phyloP scores from a whole-genome alignment of 1,140 invertebrate genomes.

The Homalodisca vitripennis region DNA sequence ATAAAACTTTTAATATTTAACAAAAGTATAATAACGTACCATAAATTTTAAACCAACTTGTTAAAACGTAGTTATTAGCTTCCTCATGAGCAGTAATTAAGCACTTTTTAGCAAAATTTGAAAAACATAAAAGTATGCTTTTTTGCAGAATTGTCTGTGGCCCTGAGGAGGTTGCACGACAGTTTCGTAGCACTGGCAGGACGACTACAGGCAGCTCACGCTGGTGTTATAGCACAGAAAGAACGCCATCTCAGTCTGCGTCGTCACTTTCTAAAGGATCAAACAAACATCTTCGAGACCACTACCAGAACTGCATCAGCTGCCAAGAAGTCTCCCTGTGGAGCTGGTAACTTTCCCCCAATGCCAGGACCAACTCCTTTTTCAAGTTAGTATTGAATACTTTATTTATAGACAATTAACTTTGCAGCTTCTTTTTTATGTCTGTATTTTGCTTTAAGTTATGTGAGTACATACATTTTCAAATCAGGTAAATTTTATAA shows the following conservation, averaged over 20 bases:
- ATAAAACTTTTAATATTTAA: slow-evolving; percentile 3
- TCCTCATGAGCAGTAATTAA: no score
- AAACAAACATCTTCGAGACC: slow-evolving; percentile 73
- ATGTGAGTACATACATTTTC: no score
- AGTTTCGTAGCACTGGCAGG: slow-evolving; percentile 83
- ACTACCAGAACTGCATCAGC: slow-evolving; percentile 43
- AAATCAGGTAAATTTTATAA: no score
- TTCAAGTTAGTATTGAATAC: slow-evolving; percentile 42
- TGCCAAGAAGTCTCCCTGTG: slow-evolving; percentile 27
- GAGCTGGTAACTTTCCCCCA: background rate
- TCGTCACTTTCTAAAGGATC: slow-evolving; percentile 74
- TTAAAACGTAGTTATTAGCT: background rate
- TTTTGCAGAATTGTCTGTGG: slow-evolving; percentile 62
- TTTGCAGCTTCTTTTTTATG: no score
- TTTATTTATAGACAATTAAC: no score
- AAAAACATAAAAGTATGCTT: slow-evolving; percentile 18
- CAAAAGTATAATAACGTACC: background rate
- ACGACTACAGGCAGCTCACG: slow-evolving; percentile 74
- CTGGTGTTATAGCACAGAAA: slow-evolving; percentile 68
- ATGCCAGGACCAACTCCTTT: slow-evolving; percentile 49
- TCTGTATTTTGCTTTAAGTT: no score
- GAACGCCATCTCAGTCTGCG: slow-evolving; percentile 80
- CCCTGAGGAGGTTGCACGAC: slow-evolving; percentile 78
- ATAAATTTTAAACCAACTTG: no score
- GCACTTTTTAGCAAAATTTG: no score